Base-by-base conservation (phyloP, 2,797 vertebrate genomes). In the Buphagus erythrorhynchus region DNA sequence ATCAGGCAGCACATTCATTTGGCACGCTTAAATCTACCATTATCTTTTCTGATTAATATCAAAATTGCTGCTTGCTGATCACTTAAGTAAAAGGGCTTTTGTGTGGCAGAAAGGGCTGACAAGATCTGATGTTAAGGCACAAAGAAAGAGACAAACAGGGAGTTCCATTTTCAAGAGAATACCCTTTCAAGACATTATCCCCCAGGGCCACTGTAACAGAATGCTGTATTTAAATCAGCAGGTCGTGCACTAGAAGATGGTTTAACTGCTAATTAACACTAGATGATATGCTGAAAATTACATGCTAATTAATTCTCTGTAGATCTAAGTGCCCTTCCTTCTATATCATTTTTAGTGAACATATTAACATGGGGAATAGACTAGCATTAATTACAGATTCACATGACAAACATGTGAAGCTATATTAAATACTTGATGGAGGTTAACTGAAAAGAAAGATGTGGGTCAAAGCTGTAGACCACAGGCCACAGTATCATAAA, bases 271-370 rank as follows among this genome's bases (percentile, higher is more conserved):
- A 97, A 97, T 98, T 98, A 97, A 96, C 94, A 93, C 81, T 93
- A 46, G 81, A 97, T 95, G 86, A 96, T 97, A 96, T 93, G 91
- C 77, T 92, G 93, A 96, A 93, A 97, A 96, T 97, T 95, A 91
- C 96, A 97, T 95, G 75, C 95, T 97, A 97, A 98, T 98, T 97
- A 97, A 97, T 97, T 97, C 93, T 96, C 95, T 79, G 63, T 91
- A 94, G 88, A 74, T 80, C 71, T 62, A 86, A 96, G 85, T 87
- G 81, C 84, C 94, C 83, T 97, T 97, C 94, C 74, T 95, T 95
- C 91, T 90, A 51, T 95, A 90, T 93, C 65, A 91, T 93, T 97
- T 97, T 77, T 80, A 92, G 90, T 61, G 95, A 97, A 82, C 92
- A 87, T 85, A 91, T 91, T 95, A 96, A 95, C 84, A 93, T 33